Evolutionary conservation across 2,113 vertebrate genomes (phyloP).

Genomic region (Ictalurus punctatus): DNA sequence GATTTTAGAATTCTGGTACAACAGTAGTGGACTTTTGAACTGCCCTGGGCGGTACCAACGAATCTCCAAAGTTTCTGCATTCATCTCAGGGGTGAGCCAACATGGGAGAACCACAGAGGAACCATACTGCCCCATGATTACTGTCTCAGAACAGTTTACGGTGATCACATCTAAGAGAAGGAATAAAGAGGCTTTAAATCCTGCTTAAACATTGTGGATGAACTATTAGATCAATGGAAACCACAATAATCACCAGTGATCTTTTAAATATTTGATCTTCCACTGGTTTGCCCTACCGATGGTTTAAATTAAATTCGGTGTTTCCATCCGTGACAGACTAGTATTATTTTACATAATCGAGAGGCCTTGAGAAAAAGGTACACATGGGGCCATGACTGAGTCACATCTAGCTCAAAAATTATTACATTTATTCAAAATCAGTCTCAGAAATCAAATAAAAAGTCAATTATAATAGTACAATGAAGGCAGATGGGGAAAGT

Average conservation of each 20-base stretch:
- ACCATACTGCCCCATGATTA: not conserved
- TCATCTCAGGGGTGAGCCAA: slow-evolving; percentile 58
- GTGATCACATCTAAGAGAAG: slow-evolving; percentile 33
- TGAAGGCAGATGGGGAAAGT: not conserved
- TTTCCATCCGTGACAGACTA: not conserved
- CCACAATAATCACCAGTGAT: not conserved
- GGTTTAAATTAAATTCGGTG: not conserved
- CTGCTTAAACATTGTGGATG: not conserved
- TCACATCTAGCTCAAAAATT: no score
- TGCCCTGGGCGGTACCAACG: slow-evolving; percentile 46
- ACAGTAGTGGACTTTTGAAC: slow-evolving; percentile 36
- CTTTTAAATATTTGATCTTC: not conserved
- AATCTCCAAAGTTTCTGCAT: slow-evolving; percentile 61
- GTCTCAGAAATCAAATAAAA: not conserved
- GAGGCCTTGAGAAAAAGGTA: not conserved
- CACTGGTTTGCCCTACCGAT: not conserved
- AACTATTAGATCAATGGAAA: not conserved
- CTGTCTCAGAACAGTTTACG: slow-evolving; percentile 7
- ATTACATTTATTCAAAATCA: no score
- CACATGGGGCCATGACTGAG: not conserved
- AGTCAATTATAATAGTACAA: not conserved
- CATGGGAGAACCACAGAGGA: slow-evolving; percentile 55
- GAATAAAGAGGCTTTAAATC: not conserved
- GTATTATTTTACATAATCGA: not conserved
- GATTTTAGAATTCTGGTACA: slow-evolving; percentile 13